These are phyloP conservation scores for Physella acuta DNA, from an alignment of 1,140 invertebrate genomes.

Conservation along the genomic window DNA sequence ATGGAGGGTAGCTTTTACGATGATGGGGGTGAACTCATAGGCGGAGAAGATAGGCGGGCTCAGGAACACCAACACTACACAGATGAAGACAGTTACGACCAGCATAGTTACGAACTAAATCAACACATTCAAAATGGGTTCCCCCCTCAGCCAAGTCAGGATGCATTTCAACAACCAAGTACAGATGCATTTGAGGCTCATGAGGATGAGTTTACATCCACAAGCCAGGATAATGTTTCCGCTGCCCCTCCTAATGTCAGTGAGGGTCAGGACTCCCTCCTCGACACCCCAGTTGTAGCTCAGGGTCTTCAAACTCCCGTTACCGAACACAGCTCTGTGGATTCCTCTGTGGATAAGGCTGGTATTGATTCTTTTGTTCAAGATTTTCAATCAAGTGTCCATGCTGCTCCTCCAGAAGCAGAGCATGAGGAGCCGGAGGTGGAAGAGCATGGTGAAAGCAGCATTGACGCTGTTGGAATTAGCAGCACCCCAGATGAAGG, in stretches of 20 bases:
- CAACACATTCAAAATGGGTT: background rate
- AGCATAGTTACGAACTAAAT: background rate
- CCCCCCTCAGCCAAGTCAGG: background rate
- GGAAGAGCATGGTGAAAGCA: background rate
- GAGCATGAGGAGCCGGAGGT: background rate
- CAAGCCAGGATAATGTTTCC: background rate
- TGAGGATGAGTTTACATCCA: background rate
- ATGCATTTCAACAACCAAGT: background rate
- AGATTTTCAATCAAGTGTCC: conserved; percentile 5
- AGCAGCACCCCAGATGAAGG: background rate
- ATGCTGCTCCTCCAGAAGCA: background rate
- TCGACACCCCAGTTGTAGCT: background rate
- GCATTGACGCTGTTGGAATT: background rate
- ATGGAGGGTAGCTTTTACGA: conserved; percentile 28
- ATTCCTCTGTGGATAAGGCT: background rate
- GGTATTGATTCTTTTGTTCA: background rate
- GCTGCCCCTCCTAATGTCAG: background rate
- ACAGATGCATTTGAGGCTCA: background rate
- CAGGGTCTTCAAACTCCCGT: background rate
- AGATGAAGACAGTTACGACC: background rate
- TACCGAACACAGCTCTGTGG: background rate
- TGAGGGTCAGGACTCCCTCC: background rate
- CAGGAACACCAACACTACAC: conserved; percentile 1
- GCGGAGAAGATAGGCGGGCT: conserved; percentile 4
- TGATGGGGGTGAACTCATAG: conserved; percentile 22